Conservation (phyloP, 2,888 invertebrate genomes). For the Cheiracanthium punctorium region DNA sequence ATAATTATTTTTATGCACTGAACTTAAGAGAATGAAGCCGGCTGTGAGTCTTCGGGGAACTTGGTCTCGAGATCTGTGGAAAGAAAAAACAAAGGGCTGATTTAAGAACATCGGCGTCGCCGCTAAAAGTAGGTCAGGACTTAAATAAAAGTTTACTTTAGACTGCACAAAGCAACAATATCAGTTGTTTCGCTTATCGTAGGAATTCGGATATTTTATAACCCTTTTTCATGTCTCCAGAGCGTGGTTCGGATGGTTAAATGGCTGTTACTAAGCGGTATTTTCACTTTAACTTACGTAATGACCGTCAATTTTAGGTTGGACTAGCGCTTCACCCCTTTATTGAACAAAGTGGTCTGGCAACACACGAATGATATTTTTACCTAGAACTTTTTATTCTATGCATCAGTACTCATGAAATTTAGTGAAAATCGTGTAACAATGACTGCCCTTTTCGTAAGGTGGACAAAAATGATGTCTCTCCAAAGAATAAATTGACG, state of each 20-base stretch:
- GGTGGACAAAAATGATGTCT: too few relatives aligned
- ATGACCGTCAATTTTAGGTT: too few relatives aligned
- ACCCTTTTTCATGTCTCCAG: background rate
- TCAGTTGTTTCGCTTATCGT: background rate
- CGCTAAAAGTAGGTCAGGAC: constrained; percentile 52
- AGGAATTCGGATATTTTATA: background rate
- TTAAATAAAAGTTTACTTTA: constrained; percentile 21
- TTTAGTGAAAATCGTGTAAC: too few relatives aligned
- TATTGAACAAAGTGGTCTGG: too few relatives aligned
- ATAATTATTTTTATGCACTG: constrained; percentile 21
- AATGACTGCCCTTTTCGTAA: too few relatives aligned
- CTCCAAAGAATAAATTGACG: too few relatives aligned
- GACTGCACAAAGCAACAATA: background rate
- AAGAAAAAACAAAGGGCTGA: constrained; percentile 36
- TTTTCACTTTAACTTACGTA: too few relatives aligned
- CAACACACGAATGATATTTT: too few relatives aligned
- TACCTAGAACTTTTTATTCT: too few relatives aligned
- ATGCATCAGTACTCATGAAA: too few relatives aligned
- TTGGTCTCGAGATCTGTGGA: constrained; percentile 18
- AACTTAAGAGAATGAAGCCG: constrained; percentile 18
- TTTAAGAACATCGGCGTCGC: constrained; percentile 36
- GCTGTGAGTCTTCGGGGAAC: constrained; percentile 15
- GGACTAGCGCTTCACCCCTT: too few relatives aligned
- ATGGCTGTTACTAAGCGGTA: too few relatives aligned
- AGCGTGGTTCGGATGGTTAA: background rate